Conservation (phyloP, 2,113 vertebrate species). For the Thermophis baileyi region DNA sequence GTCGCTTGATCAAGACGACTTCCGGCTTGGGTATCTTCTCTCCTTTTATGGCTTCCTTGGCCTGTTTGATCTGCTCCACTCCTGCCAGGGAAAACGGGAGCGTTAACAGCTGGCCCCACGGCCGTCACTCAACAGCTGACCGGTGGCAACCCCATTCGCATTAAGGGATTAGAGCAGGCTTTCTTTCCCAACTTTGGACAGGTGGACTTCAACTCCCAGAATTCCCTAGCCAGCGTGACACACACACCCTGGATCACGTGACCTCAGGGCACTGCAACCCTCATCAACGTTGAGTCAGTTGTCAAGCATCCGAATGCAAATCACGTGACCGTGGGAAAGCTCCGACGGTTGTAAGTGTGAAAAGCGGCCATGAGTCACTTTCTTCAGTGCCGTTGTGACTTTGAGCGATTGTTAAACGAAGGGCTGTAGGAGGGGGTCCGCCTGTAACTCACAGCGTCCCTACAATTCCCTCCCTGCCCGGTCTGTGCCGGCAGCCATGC, state of each 20-base stretch:
- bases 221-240: too few species aligned
- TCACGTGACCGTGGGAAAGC: too few species aligned
- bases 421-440: too few species aligned
- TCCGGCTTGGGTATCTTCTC: slow-evolving; percentile 64
- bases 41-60: slow-evolving; percentile 61
- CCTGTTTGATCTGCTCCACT: slow-evolving; percentile 79
- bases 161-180: not conserved
- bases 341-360: too few species aligned
- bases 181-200: too few species aligned
- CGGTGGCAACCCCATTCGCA: not conserved
- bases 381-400: too few species aligned
- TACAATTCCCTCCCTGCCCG: not conserved
- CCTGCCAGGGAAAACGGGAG: slow-evolving; percentile 59
- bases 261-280: too few species aligned
- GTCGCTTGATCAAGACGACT: slow-evolving; percentile 81
- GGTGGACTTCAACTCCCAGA: too few species aligned
- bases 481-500: rapidly evolving
- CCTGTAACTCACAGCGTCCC: not conserved
- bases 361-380: too few species aligned
- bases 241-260: not conserved
- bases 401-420: too few species aligned
- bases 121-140: not conserved
- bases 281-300: not conserved
- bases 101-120: too few species aligned
- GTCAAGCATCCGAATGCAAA: not conserved